Percentiles rank a stretch among this genome's conserved stretches.
Evolutionary conservation across 2,113 vertebrate genomes (phyloP).

Genomic region (Bettongia penicillata): DNA sequence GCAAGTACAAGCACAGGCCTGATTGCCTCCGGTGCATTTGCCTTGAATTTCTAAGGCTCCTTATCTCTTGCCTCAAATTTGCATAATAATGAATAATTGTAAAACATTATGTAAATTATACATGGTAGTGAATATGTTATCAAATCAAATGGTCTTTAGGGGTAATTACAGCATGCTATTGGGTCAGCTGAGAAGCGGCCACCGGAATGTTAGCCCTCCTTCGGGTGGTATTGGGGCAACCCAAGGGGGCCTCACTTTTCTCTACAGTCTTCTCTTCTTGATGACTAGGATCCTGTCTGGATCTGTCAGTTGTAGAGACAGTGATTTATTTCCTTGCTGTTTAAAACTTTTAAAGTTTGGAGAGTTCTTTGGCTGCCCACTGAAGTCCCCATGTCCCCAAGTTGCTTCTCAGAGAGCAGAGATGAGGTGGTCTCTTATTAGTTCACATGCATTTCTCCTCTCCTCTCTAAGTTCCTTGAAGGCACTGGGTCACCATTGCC

Average conservation of each 20-base stretch:
- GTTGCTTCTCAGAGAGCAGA: no score
- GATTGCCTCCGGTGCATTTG: constrained; percentile 63
- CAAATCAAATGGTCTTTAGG: constrained; percentile 79
- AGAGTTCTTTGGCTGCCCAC: neutral
- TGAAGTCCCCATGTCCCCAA: no score
- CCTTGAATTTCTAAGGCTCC: constrained; percentile 61
- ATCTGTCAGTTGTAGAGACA: no score
- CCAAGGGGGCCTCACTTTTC: neutral
- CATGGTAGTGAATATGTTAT: constrained; percentile 80
- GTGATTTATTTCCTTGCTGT: no score
- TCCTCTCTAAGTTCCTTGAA: no score
- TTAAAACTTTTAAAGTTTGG: neutral
- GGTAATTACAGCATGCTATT: constrained; percentile 77
- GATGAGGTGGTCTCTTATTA: neutral
- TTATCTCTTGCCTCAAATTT: constrained; percentile 76
- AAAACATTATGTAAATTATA: constrained; percentile 84
- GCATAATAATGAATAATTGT: constrained; percentile 83
- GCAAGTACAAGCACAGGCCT: neutral
- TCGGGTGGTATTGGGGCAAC: constrained; percentile 19
- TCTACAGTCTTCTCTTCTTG: constrained; percentile 10
- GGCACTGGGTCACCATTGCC: no score
- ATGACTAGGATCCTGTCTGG: neutral
- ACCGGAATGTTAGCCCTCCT: constrained; percentile 64
- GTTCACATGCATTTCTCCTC: no score
- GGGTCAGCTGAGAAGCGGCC: constrained; percentile 55